Evolutionary conservation across 2,797 vertebrate genomes (phyloP).

Genomic region (Notolepis coatsorum): DNA sequence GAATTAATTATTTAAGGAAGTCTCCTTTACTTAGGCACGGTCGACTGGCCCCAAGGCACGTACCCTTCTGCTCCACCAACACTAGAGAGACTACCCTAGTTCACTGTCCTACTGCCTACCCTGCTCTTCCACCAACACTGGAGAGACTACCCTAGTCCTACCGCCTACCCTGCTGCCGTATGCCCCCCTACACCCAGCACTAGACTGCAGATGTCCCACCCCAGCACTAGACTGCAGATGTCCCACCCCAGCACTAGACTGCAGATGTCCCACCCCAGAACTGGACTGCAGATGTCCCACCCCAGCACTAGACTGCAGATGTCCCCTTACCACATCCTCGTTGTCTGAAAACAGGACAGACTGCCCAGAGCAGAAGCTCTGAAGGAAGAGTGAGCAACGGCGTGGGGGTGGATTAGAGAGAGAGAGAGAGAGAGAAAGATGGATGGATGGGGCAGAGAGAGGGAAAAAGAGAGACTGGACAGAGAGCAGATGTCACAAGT

Average conservation of each 20-base stretch:
- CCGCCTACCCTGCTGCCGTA: neutral
- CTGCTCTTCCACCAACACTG: no score
- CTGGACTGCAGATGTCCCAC: no score
- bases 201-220: no score
- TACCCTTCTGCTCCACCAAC: conserved; percentile 60
- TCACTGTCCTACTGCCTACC: conserved; percentile 22
- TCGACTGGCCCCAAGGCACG: conserved; percentile 60
- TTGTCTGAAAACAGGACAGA: neutral
- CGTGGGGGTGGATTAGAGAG: neutral
- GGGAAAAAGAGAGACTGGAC: neutral
- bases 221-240: neutral
- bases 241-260: conserved; percentile 2
- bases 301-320: conserved; percentile 22
- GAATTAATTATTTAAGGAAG: conserved; percentile 80
- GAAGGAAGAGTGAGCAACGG: neutral
- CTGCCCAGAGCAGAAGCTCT: neutral
- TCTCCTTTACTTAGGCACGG: conserved; percentile 78
- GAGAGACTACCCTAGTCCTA: no score
- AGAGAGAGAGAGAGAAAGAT: neutral
- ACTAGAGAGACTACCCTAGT: conserved; percentile 62
- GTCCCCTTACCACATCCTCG: neutral
- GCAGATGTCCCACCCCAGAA: conserved; percentile 45
- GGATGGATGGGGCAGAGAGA: neutral
- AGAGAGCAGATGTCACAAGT: neutral
- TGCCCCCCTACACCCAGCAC: neutral